Percentiles rank a stretch among this genome's conserved stretches.
Evolutionary conservation across 2,797 vertebrate genomes (phyloP).

Genomic region (Capromys pilorides): DNA sequence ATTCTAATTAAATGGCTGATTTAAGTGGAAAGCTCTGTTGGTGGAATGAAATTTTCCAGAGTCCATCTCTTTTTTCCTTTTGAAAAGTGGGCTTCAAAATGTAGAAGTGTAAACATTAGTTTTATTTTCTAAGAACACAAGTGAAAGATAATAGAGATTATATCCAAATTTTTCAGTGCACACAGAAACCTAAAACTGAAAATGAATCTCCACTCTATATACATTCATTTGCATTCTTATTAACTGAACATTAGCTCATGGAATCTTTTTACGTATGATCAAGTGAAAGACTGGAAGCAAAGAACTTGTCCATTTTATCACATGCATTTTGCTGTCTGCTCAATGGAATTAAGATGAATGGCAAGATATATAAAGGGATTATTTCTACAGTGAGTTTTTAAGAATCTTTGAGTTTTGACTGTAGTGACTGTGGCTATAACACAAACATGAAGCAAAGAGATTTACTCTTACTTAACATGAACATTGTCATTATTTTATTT

Average conservation of each 20-base stretch:
- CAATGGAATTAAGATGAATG: not conserved
- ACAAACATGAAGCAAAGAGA: not conserved
- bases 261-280: not conserved
- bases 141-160: constrained; percentile 37
- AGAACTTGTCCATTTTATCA: constrained; percentile 25
- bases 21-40: not conserved
- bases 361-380: not conserved
- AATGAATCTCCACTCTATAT: not conserved
- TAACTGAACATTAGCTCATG: not conserved
- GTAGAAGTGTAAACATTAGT: constrained; percentile 2
- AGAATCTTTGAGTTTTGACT: not conserved
- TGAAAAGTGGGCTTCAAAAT: constrained; percentile 43
- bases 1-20: not conserved
- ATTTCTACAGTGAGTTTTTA: not conserved
- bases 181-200: constrained; percentile 24
- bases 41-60: not conserved
- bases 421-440: not conserved
- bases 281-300: constrained; percentile 14
- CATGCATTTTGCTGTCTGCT: not conserved
- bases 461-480: not conserved
- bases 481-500: not conserved
- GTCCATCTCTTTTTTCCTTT: not conserved
- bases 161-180: constrained; percentile 19
- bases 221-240: constrained; percentile 63
- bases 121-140: constrained; percentile 50